Evolutionary conservation across 2,888 invertebrate genomes (phyloP), one percentile per base, ranked within the genome.

Genomic region (Netelia fuscicornis): DNA sequence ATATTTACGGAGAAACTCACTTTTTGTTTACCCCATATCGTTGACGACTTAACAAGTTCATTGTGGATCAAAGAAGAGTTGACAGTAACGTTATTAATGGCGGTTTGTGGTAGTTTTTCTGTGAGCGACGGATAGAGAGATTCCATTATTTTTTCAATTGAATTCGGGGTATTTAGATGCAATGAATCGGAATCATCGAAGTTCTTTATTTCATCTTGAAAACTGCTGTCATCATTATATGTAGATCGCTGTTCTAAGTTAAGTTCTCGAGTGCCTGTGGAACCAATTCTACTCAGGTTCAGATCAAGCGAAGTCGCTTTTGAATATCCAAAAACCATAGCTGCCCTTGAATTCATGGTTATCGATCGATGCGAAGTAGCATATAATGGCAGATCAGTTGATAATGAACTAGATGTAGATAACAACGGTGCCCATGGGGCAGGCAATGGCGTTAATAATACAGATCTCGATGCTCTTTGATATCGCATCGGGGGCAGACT

Each of bases 401-500:
- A 62, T 13, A 20, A 42, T 13, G 23, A 30, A 11, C 10, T 20
- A 11, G 17, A 11, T 23, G 56, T 71, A 25, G 9, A 11, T 30
- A 23, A n/a, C 10, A 56, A n/a, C 0, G n/a, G 42, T 8, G 62
- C 37, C 62, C 17, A 30, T 3, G 52, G 48, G 62, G 60, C 11
- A 2, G 82, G 48, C 11, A 71, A 77, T 13, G 77, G 6, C 11
- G 37, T 23, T 37, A 17, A 52, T 17, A 68, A 75, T 56, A 30
- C 30, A 17, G 70, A 82, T 72, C 11, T 13, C 42, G 17, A 9
- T 44, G 37, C 60, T 67, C 30, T 58, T 56, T 8, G 56, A 56
- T 20, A 20, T 23, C 37, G 44, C 58, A 72, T 52, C 56, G 30
- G 30, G n/a, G 11, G 42, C 2, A 23, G 13, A 56, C 58, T 17